Percentiles rank a stretch among this genome's conserved stretches.
Evolutionary conservation across 1,140 invertebrate genomes (phyloP).

Genomic region (Whitmania pigra): DNA sequence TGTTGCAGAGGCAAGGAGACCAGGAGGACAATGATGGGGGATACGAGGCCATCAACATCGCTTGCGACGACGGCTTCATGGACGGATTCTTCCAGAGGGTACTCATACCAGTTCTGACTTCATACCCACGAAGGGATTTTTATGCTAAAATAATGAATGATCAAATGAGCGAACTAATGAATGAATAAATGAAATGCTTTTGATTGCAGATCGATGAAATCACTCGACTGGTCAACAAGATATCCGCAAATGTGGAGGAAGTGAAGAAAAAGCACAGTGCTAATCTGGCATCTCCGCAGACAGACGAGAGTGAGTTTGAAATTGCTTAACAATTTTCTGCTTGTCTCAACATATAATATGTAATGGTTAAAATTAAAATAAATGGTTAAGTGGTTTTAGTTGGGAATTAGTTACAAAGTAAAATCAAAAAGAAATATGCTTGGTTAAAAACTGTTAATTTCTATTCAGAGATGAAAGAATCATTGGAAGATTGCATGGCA

Average conservation of each 20-base stretch:
- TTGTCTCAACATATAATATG: too few relatives aligned
- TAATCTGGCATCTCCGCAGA: slow-evolving; percentile 86
- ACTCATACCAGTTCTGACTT: not conserved
- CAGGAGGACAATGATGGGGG: slow-evolving; percentile 14
- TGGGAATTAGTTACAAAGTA: too few relatives aligned
- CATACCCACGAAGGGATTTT: not conserved
- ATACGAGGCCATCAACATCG: slow-evolving; percentile 13
- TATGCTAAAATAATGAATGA: too few relatives aligned
- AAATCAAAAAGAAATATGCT: not conserved
- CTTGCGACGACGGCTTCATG: slow-evolving; percentile 7
- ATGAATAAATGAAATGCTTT: too few relatives aligned
- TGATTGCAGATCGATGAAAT: slow-evolving; percentile 73
- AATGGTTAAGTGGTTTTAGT: too few relatives aligned
- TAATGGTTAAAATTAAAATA: not conserved
- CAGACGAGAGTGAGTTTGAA: slow-evolving; percentile 75
- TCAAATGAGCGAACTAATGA: too few relatives aligned
- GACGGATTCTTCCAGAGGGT: slow-evolving; percentile 16
- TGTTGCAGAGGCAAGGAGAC: slow-evolving; percentile 13
- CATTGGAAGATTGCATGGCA: slow-evolving; percentile 97
- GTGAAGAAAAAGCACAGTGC: slow-evolving; percentile 96
- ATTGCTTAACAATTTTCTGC: not conserved
- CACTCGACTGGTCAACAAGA: slow-evolving; percentile 91
- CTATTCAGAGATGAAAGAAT: slow-evolving; percentile 84
- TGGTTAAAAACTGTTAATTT: not conserved
- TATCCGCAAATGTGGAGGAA: slow-evolving; percentile 89